These are phyloP conservation scores for Clavelina lepadiformis DNA, from an alignment of 23 tunicate genomes.

Conservation along the genomic window DNA sequence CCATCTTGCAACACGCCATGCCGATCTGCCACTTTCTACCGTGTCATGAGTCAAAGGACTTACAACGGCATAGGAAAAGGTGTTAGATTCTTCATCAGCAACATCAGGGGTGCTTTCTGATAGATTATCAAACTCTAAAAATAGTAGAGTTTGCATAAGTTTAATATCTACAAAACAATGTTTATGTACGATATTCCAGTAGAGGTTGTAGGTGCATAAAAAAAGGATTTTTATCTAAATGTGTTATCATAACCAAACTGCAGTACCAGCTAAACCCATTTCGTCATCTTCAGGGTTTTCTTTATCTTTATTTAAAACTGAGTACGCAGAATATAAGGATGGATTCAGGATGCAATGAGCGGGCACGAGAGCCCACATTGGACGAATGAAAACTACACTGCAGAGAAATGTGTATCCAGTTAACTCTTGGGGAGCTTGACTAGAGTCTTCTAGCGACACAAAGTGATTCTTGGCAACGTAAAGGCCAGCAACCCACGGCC, in stretches of 20 bases:
- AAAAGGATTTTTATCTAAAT: no score
- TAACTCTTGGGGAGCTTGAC: neutral
- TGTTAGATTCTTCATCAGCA: no score
- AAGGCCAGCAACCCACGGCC: conserved; percentile 84
- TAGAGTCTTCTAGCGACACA: no score
- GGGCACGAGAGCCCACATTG: conserved; percentile 61
- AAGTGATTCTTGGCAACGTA: conserved; percentile 34
- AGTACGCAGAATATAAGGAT: conserved; percentile 8
- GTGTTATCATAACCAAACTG: no score
- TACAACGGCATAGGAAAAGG: conserved; percentile 32
- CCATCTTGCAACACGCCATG: conserved; percentile 37
- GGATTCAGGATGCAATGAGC: conserved; percentile 79
- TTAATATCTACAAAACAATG: no score
- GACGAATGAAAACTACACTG: conserved; percentile 60
- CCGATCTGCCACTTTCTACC: neutral
- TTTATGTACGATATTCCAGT: no score
- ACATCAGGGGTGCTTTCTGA: no score
- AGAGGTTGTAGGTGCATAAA: no score
- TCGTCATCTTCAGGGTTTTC: neutral
- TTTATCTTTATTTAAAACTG: neutral
- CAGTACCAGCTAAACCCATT: conserved; percentile 4
- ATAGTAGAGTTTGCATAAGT: no score
- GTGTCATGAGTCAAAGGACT: neutral
- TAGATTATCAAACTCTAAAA: no score
- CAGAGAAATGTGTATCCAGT: conserved; percentile 45